These are phyloP conservation scores for Philonicus albiceps DNA, from an alignment of 2,888 invertebrate genomes.

Conservation along the genomic window DNA sequence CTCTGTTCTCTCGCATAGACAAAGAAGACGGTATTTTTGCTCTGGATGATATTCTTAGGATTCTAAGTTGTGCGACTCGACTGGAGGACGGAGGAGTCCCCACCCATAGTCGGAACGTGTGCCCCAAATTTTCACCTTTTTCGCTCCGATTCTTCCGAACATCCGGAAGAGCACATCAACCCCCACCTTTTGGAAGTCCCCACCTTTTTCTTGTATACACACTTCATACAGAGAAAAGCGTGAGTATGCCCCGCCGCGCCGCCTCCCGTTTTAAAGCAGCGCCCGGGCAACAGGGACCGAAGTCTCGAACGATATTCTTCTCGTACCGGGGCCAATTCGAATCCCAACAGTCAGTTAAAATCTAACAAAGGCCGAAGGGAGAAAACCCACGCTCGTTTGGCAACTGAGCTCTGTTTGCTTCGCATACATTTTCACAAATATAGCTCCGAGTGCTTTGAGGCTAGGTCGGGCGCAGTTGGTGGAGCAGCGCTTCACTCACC, in stretches of 20 bases:
- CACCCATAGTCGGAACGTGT: not conserved
- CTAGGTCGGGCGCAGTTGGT: not conserved
- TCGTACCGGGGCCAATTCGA: not conserved
- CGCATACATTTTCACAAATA: not conserved
- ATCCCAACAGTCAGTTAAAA: not conserved
- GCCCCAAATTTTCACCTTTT: slow-evolving; percentile 31
- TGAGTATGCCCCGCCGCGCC: not conserved
- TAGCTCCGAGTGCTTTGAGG: not conserved
- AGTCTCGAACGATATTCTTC: not conserved
- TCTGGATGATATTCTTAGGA: not conserved
- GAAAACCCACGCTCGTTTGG: not conserved
- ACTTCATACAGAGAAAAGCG: not conserved
- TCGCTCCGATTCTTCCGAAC: slow-evolving; percentile 3
- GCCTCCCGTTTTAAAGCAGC: not conserved
- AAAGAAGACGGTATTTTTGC: not conserved
- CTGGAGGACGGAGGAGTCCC: not conserved
- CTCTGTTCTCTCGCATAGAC: not conserved
- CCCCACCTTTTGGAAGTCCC: slow-evolving; percentile 31
- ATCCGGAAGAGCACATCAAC: slow-evolving; percentile 18
- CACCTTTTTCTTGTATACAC: not conserved
- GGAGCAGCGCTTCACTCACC: not conserved
- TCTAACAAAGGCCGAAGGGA: not conserved
- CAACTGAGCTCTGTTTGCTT: not conserved
- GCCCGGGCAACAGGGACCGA: not conserved
- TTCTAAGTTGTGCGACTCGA: not conserved